Base-by-base conservation (phyloP, 2,888 invertebrate species). In the Platerodrilus igneus region DNA sequence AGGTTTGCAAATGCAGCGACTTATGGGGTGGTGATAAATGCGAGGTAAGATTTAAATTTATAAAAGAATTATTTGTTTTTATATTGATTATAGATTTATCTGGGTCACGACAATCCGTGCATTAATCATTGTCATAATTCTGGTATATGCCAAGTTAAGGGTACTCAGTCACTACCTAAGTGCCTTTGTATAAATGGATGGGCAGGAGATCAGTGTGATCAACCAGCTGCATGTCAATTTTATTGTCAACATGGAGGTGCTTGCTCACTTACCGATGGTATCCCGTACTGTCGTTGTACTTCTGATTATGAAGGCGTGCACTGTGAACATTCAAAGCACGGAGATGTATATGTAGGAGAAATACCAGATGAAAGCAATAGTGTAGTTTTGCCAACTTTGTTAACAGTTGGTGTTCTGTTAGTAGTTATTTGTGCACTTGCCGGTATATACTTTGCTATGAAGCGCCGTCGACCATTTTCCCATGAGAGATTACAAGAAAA, bases 401-500 rank as follows among this genome's bases (percentile, higher is more conserved):
- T 45, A 16, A 47, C 41, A 22, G 30, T 53, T 13, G 48, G 50
- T 7, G 37, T 52, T 15, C 35, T 50, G 9, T 10, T 46, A 10
- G 45, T 54, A 5, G 38, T 52, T 8, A 28, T 55, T 11, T 40
- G 38, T 17, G 31, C 47, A n/a, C 60, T 58, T 1, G 53, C 59
- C 7, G 52, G 47, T 5, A 60, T 61, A 29, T 62, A 63, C 38
- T 58, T 62, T 37, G 53, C 59, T 19, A 44, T 60, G 17, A 58
- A 50, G 34, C 59, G 56, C 25, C 48, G 64, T 37, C 52, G 56
- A 27, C 76, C 81, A 32, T 88, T 88, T 64, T 79, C 80, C 53
- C 89, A 89, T 71, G 81, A 84, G 43, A 75, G 88, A 7, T 78
- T 89, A 58, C 77, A 86, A 41, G 88, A 89, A 68, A 87, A 86